Percentiles rank a stretch among this genome's conserved stretches.
Evolutionary conservation across 2,888 invertebrate genomes (phyloP).

Genomic region (Sicus ferrugineus): DNA sequence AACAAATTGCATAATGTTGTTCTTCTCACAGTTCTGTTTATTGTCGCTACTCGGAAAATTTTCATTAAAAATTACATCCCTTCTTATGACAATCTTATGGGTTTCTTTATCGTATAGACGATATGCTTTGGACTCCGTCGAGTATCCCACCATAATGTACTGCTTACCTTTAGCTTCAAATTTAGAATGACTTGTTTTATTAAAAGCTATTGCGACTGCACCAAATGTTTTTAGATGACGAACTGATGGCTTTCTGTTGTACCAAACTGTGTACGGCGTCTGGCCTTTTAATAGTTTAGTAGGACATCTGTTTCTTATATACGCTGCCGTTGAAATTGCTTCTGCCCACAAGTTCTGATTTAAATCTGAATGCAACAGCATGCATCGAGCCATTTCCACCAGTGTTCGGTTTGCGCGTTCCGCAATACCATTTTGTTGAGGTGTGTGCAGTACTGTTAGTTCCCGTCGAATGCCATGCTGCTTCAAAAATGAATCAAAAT

Average conservation of each 20-base stretch:
- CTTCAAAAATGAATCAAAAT: not conserved
- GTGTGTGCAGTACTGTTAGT: constrained; percentile 37
- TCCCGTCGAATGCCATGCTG: constrained; percentile 32
- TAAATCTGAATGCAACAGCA: constrained; percentile 45
- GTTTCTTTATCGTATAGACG: constrained; percentile 35
- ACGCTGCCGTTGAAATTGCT: constrained; percentile 38
- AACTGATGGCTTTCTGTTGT: constrained; percentile 32
- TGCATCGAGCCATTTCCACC: constrained; percentile 46
- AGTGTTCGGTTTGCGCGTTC: no score
- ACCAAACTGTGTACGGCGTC: constrained; percentile 38
- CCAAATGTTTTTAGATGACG: constrained; percentile 32
- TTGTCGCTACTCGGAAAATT: constrained; percentile 41
- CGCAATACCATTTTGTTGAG: no score
- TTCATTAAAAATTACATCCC: constrained; percentile 41
- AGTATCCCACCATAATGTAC: constrained; percentile 37
- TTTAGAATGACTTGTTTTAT: constrained; percentile 30
- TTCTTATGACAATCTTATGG: constrained; percentile 34
- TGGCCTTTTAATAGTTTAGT: constrained; percentile 31
- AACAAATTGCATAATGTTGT: not conserved
- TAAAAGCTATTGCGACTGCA: constrained; percentile 11
- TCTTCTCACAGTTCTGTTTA: constrained; percentile 24
- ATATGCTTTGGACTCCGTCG: constrained; percentile 36
- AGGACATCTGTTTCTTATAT: constrained; percentile 35
- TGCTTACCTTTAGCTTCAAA: constrained; percentile 36
- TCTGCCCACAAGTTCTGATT: constrained; percentile 45